Percentiles rank a stretch among this genome's conserved stretches.
phyloP scores from a whole-genome alignment of 2,888 invertebrate species.

The Lumbricus terrestris region DNA sequence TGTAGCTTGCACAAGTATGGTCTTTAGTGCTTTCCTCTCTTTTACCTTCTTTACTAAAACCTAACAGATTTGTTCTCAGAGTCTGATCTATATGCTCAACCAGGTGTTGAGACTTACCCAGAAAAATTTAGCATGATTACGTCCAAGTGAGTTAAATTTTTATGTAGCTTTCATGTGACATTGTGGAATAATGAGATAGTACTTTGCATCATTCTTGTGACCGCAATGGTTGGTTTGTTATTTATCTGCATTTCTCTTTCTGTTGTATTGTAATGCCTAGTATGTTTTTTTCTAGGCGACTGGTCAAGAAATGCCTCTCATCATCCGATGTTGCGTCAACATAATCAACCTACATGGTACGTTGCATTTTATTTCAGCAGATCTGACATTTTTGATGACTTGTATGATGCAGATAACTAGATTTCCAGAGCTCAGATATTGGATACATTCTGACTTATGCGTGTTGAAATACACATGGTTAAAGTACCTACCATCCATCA shows the following conservation, averaged over 20 bases:
- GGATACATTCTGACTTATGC: neutral
- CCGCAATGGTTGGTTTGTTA: neutral
- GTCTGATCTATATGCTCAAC: neutral
- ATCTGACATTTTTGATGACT: neutral
- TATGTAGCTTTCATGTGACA: neutral
- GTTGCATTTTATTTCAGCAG: conserved; percentile 24
- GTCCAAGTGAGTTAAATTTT: neutral
- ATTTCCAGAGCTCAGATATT: no score
- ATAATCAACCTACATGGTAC: conserved; percentile 81
- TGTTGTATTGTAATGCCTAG: neutral
- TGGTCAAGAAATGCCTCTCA: conserved; percentile 79
- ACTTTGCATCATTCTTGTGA: neutral
- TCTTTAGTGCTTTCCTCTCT: neutral
- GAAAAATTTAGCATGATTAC: neutral
- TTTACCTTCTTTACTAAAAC: neutral
- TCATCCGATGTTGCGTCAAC: conserved; percentile 85
- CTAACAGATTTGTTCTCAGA: neutral
- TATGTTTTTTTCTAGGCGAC: conserved; percentile 64
- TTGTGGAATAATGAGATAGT: neutral
- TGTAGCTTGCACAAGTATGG: neutral
- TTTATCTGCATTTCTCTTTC: neutral
- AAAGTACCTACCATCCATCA: no score
- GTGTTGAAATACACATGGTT: neutral
- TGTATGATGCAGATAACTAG: neutral
- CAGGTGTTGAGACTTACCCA: neutral